Conservation (phyloP, 1,140 invertebrate genomes). For the Drosophila bocki region DNA sequence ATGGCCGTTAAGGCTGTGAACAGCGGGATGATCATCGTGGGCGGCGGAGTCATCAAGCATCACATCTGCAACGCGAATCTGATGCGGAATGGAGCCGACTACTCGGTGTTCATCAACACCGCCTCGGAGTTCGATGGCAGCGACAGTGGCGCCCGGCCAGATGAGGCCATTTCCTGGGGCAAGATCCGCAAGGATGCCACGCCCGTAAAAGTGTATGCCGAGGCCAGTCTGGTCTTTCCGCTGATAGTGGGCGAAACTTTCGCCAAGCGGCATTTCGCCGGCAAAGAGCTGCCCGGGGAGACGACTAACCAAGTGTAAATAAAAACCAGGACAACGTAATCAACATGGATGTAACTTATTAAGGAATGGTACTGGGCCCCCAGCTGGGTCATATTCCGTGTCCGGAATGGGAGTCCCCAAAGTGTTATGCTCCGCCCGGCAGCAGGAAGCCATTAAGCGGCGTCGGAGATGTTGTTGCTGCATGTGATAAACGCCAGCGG, state of each 20-base stretch:
- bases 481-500: constrained; percentile 56
- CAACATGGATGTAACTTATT: constrained; percentile 43
- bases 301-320: constrained; percentile 39
- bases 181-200: constrained; percentile 96
- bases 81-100: constrained; percentile 99
- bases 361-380: constrained; percentile 24
- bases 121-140: constrained; percentile 99
- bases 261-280: constrained; percentile 87
- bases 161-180: constrained; percentile 99
- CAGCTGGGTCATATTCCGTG: constrained; percentile 26
- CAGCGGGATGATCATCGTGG: constrained; percentile 98
- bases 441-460: constrained; percentile 64
- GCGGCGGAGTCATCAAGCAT: constrained; percentile 99
- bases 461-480: constrained; percentile 48
- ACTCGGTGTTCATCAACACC: constrained; percentile 98
- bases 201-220: constrained; percentile 98
- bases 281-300: constrained; percentile 30
- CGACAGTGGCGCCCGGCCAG: constrained; percentile 98
- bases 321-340: constrained; percentile 43
- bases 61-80: constrained; percentile 99
- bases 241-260: constrained; percentile 98
- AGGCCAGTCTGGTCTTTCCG: constrained; percentile 98
- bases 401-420: constrained; percentile 46
- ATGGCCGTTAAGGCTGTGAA: constrained; percentile 97
- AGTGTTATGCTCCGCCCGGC: constrained; percentile 47